These are phyloP conservation scores for Geophilus truncorum DNA, from an alignment of 2,888 invertebrate genomes.

Conservation along the genomic window DNA sequence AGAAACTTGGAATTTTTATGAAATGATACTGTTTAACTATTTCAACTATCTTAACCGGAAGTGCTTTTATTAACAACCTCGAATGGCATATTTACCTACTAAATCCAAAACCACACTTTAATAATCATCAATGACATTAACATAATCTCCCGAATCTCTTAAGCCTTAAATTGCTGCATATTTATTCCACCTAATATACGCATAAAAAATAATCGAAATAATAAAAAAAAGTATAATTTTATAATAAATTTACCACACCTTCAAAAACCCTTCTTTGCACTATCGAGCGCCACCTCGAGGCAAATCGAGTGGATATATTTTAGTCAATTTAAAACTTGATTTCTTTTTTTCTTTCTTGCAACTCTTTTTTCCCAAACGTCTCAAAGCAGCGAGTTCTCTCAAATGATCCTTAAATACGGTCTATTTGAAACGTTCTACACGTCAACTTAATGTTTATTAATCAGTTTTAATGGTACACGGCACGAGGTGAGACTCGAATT, in stretches of 20 bases:
- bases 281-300: not conserved
- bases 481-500: not conserved
- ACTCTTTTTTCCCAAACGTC: not conserved
- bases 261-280: not conserved
- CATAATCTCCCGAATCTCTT: too few species aligned
- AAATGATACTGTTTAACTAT: too few species aligned
- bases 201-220: not conserved
- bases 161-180: too few species aligned
- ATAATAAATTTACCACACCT: not conserved
- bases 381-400: not conserved
- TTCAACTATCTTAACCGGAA: too few species aligned
- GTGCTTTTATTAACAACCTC: too few species aligned
- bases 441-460: conserved; percentile 10
- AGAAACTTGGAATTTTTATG: too few species aligned
- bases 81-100: too few species aligned
- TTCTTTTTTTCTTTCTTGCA: not conserved
- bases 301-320: not conserved
- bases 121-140: too few species aligned
- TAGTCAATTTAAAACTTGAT: not conserved
- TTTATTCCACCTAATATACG: too few species aligned
- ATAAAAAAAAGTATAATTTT: not conserved
- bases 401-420: conserved; percentile 1
- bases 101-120: too few species aligned
- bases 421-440: not conserved
- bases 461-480: conserved; percentile 10